phyloP scores from a whole-genome alignment of 2,888 invertebrate genomes.

The Quadroppia sp. region DNA sequence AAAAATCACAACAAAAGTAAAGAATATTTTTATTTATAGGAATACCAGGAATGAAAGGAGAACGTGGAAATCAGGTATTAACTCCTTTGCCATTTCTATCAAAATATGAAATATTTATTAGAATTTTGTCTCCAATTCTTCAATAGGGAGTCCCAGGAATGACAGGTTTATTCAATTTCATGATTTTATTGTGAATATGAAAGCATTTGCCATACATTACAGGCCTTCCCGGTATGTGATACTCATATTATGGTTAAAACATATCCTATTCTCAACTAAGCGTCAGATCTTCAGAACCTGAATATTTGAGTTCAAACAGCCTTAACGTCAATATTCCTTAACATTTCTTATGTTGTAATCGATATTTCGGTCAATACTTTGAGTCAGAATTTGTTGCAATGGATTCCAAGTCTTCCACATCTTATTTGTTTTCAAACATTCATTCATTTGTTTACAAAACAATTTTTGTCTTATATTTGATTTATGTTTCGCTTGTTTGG shows the following conservation, averaged over 20 bases:
- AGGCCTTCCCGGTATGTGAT: constrained; percentile 16
- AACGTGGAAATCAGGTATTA: constrained; percentile 13
- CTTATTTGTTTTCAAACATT: constrained; percentile 20
- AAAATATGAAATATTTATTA: background rate
- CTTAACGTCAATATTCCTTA: background rate
- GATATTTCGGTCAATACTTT: constrained; percentile 29
- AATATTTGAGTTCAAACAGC: constrained; percentile 7
- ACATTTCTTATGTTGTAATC: constrained; percentile 12
- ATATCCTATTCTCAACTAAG: background rate
- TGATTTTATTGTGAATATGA: background rate
- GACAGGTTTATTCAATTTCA: constrained; percentile 12
- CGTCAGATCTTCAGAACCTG: background rate
- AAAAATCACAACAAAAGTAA: no score
- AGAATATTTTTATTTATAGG: background rate
- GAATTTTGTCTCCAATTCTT: background rate
- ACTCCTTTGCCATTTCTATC: background rate
- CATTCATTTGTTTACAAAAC: constrained; percentile 6
- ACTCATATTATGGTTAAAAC: background rate
- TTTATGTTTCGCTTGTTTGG: background rate
- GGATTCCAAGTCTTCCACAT: constrained; percentile 22
- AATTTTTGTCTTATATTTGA: background rate
- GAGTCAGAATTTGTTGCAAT: constrained; percentile 27
- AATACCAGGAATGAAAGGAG: constrained; percentile 17
- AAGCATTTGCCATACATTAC: background rate
- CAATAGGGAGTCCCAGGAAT: constrained; percentile 22